These are phyloP conservation scores for Hoplodrina blanda DNA, from an alignment of 2,888 invertebrate genomes.

Conservation along the genomic window DNA sequence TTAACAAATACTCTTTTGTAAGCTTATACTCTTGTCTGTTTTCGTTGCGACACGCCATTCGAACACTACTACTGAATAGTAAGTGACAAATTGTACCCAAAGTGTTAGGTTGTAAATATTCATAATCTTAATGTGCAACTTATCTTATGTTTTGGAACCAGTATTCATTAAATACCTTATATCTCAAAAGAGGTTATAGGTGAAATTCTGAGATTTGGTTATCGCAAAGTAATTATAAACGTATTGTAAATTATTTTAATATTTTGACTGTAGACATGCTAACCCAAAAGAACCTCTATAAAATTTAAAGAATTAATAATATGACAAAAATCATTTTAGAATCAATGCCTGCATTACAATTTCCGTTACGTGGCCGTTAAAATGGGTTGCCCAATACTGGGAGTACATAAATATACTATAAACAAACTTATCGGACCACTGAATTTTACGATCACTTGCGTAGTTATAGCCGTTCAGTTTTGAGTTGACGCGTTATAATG, in stretches of 20 bases:
- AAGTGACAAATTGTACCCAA: slow-evolving; percentile 12
- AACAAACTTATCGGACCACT: slow-evolving; percentile 75
- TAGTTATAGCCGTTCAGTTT: slow-evolving; percentile 59
- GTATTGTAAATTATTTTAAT: slow-evolving; percentile 75
- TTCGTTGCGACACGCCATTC: slow-evolving; percentile 38
- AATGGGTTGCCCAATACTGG: slow-evolving; percentile 68
- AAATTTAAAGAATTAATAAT: slow-evolving; percentile 15
- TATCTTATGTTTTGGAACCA: slow-evolving; percentile 79
- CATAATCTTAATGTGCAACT: slow-evolving; percentile 67
- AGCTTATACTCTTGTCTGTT: slow-evolving; percentile 37
- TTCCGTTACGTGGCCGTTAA: slow-evolving; percentile 72
- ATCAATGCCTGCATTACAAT: slow-evolving; percentile 56
- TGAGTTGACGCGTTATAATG: slow-evolving; percentile 51
- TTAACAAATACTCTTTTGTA: slow-evolving; percentile 63
- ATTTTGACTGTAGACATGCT: slow-evolving; percentile 45
- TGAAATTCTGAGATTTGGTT: slow-evolving; percentile 73
- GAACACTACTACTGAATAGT: slow-evolving; percentile 20
- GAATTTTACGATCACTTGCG: slow-evolving; percentile 67
- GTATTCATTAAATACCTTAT: slow-evolving; percentile 83
- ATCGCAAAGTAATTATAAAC: slow-evolving; percentile 77
- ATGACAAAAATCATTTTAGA: slow-evolving; percentile 28
- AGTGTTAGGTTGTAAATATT: slow-evolving; percentile 46
- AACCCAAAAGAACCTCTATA: slow-evolving; percentile 41
- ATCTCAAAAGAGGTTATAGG: slow-evolving; percentile 78
- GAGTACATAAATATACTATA: slow-evolving; percentile 70